Base-by-base conservation (phyloP, 2,113 vertebrate species). In the Spheniscus mendiculus region DNA sequence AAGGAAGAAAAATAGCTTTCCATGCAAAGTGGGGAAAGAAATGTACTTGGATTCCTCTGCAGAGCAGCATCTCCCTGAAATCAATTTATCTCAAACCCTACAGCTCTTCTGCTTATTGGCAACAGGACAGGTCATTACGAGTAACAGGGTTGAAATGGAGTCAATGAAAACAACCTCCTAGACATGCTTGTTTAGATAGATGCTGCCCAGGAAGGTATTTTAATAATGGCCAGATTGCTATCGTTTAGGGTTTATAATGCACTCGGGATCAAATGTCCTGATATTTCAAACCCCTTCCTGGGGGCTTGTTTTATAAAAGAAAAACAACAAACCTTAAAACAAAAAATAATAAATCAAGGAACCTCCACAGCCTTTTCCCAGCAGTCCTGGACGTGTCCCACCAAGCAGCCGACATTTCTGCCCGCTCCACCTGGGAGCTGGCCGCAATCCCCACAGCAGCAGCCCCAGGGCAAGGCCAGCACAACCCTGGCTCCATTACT, bases 191-290 rank as follows among this genome's bases (percentile, higher is more conserved):
- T 12, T 32, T 74, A 47, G 90, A 93, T 38, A 83, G 95, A 97
- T 92, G 94, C 77, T 94, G 88, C 96, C 77, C 89, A 11, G 90
- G 86, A 94, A 97, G 90, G 92, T 17, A 90, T 95, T 96, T 97
- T 92, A 96, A 95, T 89, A 83, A 63, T 7, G 42, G 94, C 83
- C 88, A 90, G 67, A 94, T 87, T 96, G 94, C 61, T 4, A 1
- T 56, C 9, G 2, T 83, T 98, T 69, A 83, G 69, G 85, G 87
- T 29, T 92, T n/a, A 74, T 74, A 94, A 97, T 2, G 67, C 73
- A 11, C 70, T n/a, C 38, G 3, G 88, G 84, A 86, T 91, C 93
- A 79, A 89, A 82, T 62, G 81, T 78, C 89, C 78, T 27, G 87
- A 59, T 91, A 85, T 62, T 87, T 92, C 95, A 93, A 93, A 67